Base-by-base conservation (phyloP, 2,888 invertebrate species). In the Andrena flavipes region DNA sequence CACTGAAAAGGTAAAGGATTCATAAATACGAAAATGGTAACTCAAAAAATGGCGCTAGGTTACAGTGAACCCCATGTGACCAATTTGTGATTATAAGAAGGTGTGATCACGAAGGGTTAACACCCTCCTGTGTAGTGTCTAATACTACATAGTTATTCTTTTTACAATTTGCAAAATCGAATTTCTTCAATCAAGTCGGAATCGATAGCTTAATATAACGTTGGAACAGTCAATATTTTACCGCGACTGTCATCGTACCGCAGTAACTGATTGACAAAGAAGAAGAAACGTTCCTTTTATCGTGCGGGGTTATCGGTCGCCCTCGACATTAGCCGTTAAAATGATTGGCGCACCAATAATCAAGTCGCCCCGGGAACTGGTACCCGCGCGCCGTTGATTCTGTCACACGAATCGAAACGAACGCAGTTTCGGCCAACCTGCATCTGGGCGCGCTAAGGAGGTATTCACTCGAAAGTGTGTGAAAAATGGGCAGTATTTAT, bases 301-400 rank as follows among this genome's bases (percentile, higher is more conserved):
- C 87, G 76, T 70, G 72, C 62, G 85, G 78, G 89, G 90, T 89
- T 90, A 90, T 89, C 89, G 87, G 87, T 85, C 89, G 90, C 85
- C 79, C 90, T 83, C 90, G 90, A 87, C 90, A 88, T 90, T 89
- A 87, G 84, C 87, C 84, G 85, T 89, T 88, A 87, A 88, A 89
- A 88, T 84, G 88, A 88, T 88, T 88, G 89, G 84, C 68, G 84
- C 89, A 72, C 76, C 83, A 89, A 90, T 89, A 88, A 88, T 84
- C 83, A 76, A 88, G 86, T 84, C 80, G 78, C 71, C 86, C 76
- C 80, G 84, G 73, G 84, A 76, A 76, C 78, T 81, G 76, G 72
- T 72, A 75, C 54, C 80, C 75, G 72, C 70, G 73, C 68, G 35
- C 64, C 49, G 54, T 79, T 79, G 80, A 65, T 83, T 86, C 78